Evolutionary conservation across 2,797 vertebrate genomes (phyloP), one percentile per base, ranked within the genome.

Genomic region (Pogonophryne albipinna): DNA sequence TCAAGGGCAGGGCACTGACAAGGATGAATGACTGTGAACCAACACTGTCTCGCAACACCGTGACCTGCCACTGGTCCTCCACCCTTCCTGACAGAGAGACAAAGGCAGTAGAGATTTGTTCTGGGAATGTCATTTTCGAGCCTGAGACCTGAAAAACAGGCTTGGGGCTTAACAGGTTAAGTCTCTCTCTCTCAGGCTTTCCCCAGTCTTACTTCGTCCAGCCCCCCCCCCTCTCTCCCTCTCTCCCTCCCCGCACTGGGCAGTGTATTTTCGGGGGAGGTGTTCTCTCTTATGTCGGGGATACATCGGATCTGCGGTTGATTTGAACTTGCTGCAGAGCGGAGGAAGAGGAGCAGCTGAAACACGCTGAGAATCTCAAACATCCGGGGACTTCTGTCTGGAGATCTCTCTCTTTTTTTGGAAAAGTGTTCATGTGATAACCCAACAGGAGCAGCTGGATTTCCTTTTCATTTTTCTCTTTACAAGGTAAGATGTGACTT

Each of bases 251-350:
- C 27, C 27, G 4, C 27, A 27, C 27, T 27, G 27, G 27, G 27
- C 27, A 4, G 27, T 4, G 27, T 27, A 4, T 27, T 27, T 27
- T 27, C 4, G 27, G 27, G 27, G 27, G 27, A 27, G 27, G 27
- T 27, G 27, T 10, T 38, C 94, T 86, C 55, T 82, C 87, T 53
- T 77, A 88, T 92, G 94, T 93, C 94, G 93, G 94, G 94, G 95
- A 95, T 94, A 94, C 92, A 95, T 94, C 91, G 93, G 94, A 94
- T 95, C 95, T 94, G 93, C 86, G 92, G 94, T 94, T 95, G 95
- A 96, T 96, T 96, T 97, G 96, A 97, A 97, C 96, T 97, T 95
- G 96, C 94, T 12, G 91, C 91, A 85, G 89, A 85, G 92, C 84
- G 82, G 83, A 71, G 86, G 84, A 84, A 74, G 85, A 93, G 81